These are phyloP conservation scores for Papilio polytes DNA, from an alignment of 1,140 invertebrate genomes.

Conservation along the genomic window DNA sequence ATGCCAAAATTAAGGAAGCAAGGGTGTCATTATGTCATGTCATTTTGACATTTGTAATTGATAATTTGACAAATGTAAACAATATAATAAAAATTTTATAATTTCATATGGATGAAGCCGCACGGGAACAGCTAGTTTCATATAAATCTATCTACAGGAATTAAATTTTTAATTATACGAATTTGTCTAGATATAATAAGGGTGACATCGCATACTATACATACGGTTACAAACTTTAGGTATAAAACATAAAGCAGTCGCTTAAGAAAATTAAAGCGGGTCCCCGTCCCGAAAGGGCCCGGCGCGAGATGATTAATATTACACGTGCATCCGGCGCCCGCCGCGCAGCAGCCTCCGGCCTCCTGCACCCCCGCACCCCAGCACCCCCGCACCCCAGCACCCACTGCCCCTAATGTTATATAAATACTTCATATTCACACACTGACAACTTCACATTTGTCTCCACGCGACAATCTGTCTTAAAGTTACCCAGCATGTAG, in stretches of 20 bases:
- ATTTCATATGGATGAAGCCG: no score
- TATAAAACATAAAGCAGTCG: conserved; percentile 30
- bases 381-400: not conserved
- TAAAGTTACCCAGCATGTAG: no score
- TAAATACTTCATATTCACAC: conserved; percentile 19
- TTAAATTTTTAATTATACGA: not conserved
- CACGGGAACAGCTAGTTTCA: no score
- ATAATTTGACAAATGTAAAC: no score
- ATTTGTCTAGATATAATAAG: not conserved
- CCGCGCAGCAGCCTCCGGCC: not conserved
- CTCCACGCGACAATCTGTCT: not conserved
- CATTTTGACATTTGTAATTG: no score
- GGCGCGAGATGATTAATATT: conserved; percentile 34
- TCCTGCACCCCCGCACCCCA: not conserved
- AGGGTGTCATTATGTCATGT: no score
- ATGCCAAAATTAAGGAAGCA: no score
- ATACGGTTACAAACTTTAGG: not conserved
- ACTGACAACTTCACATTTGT: conserved; percentile 29
- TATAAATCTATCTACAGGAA: not conserved
- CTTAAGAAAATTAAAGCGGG: conserved; percentile 35
- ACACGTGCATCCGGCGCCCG: conserved; percentile 19
- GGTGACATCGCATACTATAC: not conserved
- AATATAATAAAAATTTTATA: no score
- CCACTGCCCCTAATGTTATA: not conserved
- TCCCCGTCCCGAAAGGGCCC: conserved; percentile 26